Evolutionary conservation across 2,888 invertebrate genomes (phyloP).

Genomic region (Noctua fimbriata): DNA sequence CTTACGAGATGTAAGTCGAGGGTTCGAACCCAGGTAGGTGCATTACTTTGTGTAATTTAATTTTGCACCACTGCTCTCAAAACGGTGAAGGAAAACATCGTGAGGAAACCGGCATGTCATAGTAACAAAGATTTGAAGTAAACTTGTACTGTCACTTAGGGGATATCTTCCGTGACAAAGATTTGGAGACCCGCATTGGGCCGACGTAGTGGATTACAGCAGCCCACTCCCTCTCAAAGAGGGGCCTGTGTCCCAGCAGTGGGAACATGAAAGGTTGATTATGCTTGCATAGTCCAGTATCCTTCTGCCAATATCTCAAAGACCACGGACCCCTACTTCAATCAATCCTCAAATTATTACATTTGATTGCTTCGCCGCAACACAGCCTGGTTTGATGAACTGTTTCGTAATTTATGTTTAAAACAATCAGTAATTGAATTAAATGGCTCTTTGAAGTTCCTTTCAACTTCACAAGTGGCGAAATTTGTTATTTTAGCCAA

Average conservation of each 20-base stretch:
- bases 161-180: too few relatives aligned
- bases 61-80: too few relatives aligned
- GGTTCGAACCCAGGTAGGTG: too few relatives aligned
- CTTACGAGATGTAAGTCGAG: too few relatives aligned
- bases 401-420: constrained; percentile 37
- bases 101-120: not conserved
- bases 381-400: constrained; percentile 1
- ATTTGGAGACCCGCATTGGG: too few relatives aligned
- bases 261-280: not conserved
- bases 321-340: not conserved
- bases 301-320: not conserved
- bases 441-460: constrained; percentile 35
- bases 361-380: constrained; percentile 28
- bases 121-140: not conserved
- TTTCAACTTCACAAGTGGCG: constrained; percentile 14
- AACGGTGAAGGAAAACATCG: too few relatives aligned
- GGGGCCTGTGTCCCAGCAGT: not conserved
- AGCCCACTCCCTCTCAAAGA: not conserved
- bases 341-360: constrained; percentile 18
- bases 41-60: too few relatives aligned
- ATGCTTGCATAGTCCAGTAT: not conserved
- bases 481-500: constrained; percentile 16
- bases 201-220: not conserved
- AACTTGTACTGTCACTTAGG: too few relatives aligned
- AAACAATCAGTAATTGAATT: constrained; percentile 45